Evolutionary conservation across 2,797 vertebrate species (phyloP), one percentile per base, ranked within the genome.

Genomic region (Buphagus erythrorhynchus): DNA sequence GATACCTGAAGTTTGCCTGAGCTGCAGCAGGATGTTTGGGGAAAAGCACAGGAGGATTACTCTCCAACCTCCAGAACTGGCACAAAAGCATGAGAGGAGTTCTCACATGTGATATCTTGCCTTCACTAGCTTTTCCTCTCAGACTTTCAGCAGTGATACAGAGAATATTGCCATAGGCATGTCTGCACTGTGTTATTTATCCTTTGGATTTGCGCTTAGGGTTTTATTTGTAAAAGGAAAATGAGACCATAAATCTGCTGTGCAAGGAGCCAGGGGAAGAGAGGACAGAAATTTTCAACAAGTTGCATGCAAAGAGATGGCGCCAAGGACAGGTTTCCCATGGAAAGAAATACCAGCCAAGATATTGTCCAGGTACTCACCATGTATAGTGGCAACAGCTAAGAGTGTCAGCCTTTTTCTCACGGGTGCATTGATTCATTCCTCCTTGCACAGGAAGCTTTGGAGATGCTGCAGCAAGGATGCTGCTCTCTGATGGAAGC

Each of bases 201-300:
- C 67, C 86, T 93, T 87, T 48, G 88, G 86, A 92, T 96, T 93
- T 92, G 88, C 49, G 38, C 80, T 93, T 77, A 24, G 52, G 49
- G n/a, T 82, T 95, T 96, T 95, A 82, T 96, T 94, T 94, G 84
- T 88, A 79, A 87, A 96, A 93, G 49, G 49, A 74, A 92, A 96
- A 88, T 72, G 48, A 81, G 80, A 76, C 63, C 49, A 74, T 94
- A 96, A 96, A 91, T 95, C 86, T 93, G 59, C 63, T 66, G 71
- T 69, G 48, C 52, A 86, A 93, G 82, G 74, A 94, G 80, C 77
- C 90, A 86, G 63, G 63, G 51, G 45, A 92, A 88, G 63, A 93
- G 66, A 95, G 24, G 59, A 88, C 16, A 94, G 69, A 88, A 42
- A 57, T 78, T 92, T 93, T 95, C 88, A 95, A 36, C 77, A 82